Conservation (phyloP, 2,797 vertebrate species). For the Pygocentrus nattereri region DNA sequence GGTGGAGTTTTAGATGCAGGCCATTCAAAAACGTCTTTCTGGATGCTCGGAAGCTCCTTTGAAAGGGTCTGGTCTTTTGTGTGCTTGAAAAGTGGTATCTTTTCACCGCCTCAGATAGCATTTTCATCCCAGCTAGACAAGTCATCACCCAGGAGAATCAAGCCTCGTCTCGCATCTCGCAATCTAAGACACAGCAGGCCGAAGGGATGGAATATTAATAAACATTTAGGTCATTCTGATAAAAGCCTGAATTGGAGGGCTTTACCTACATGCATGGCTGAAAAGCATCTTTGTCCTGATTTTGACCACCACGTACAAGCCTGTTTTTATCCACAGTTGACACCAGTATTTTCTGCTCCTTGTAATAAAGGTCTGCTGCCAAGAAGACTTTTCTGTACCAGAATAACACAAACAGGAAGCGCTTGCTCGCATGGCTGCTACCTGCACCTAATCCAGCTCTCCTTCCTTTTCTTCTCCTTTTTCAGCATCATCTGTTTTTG, state of each 20-base stretch:
- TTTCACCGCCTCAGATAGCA: not conserved
- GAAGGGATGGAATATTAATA: slow-evolving; percentile 14
- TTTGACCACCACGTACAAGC: not conserved
- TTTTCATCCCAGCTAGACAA: slow-evolving; percentile 15
- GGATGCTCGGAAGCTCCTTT: not conserved
- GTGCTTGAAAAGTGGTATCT: not conserved
- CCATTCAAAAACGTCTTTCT: not conserved
- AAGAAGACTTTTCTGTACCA: slow-evolving; percentile 54
- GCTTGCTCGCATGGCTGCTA: slow-evolving; percentile 65
- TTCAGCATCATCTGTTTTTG: slow-evolving; percentile 70
- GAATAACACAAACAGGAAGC: slow-evolving; percentile 68
- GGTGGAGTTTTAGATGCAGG: not conserved
- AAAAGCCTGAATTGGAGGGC: not conserved
- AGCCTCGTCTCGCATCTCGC: not conserved
- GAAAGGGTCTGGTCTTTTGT: not conserved
- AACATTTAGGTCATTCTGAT: slow-evolving; percentile 1
- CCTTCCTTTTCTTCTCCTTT: slow-evolving; percentile 57
- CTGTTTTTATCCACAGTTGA: not conserved
- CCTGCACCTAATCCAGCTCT: slow-evolving; percentile 65
- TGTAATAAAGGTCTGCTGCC: not conserved
- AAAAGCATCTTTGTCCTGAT: not conserved
- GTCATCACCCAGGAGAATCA: slow-evolving; percentile 7
- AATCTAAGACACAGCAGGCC: not conserved
- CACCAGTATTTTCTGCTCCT: not conserved
- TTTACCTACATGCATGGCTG: not conserved